Percentiles rank a stretch among this genome's conserved stretches.
These are phyloP conservation scores for Bovichtus diacanthus DNA, from an alignment of 2,797 vertebrate species.

Conservation along the genomic window DNA sequence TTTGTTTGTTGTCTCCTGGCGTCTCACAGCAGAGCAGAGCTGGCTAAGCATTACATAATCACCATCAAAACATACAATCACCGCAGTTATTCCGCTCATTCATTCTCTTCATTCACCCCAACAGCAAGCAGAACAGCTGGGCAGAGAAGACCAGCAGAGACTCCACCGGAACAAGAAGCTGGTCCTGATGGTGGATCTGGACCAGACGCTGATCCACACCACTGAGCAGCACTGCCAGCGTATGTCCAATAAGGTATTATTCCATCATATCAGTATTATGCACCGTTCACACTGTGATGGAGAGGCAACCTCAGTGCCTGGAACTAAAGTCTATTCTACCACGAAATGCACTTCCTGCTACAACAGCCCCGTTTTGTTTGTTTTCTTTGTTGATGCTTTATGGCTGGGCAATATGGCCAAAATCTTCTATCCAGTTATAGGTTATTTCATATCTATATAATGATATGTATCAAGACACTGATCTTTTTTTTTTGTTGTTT, in stretches of 20 bases:
- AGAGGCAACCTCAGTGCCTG: not conserved
- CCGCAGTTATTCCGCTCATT: not conserved
- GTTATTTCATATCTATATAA: too few relatives aligned
- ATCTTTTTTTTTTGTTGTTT: too few relatives aligned
- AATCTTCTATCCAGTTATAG: too few relatives aligned
- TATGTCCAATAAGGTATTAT: slow-evolving; percentile 93
- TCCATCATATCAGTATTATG: not conserved
- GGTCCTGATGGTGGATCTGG: slow-evolving; percentile 98
- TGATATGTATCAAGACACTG: too few relatives aligned
- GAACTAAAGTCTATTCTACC: too few relatives aligned
- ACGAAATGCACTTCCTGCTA: not conserved
- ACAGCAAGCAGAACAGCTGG: slow-evolving; percentile 96
- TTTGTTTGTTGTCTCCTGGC: too few relatives aligned
- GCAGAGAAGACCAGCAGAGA: slow-evolving; percentile 95
- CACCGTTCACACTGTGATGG: not conserved
- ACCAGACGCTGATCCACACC: slow-evolving; percentile 98
- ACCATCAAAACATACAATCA: too few relatives aligned
- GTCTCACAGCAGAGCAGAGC: too few relatives aligned
- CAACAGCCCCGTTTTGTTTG: too few relatives aligned
- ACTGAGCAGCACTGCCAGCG: slow-evolving; percentile 95
- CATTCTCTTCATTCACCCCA: not conserved
- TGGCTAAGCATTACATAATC: too few relatives aligned
- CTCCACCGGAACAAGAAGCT: slow-evolving; percentile 94
- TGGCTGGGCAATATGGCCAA: too few relatives aligned
- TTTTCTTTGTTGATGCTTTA: not conserved